These are phyloP conservation scores for Nothocercus nigrocapillus DNA, from an alignment of 2,113 vertebrate genomes.

Conservation along the genomic window DNA sequence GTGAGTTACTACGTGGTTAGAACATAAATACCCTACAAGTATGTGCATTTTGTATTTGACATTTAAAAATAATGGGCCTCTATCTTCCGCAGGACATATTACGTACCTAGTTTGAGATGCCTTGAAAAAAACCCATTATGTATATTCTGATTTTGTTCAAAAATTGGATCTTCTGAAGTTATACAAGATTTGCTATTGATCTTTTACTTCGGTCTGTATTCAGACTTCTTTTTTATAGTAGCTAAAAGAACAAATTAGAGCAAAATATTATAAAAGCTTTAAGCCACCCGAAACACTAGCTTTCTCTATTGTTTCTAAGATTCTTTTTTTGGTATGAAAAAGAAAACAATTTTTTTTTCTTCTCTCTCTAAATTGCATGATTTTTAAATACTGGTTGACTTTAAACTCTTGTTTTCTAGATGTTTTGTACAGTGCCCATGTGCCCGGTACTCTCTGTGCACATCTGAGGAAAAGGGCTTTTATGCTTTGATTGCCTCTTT, in stretches of 20 bases:
- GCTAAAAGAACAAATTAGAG: not conserved
- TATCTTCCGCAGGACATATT: not conserved
- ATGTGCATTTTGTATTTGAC: not conserved
- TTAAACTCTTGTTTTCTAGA: not conserved
- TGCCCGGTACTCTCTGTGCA: not conserved
- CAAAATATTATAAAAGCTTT: not conserved
- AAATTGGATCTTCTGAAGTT: not conserved
- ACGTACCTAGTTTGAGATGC: not conserved
- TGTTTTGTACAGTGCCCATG: rapidly evolving
- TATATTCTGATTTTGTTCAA: not conserved
- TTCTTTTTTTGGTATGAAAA: not conserved
- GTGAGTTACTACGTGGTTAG: not conserved
- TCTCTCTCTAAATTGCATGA: not conserved
- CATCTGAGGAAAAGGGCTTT: not conserved
- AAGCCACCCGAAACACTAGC: not conserved
- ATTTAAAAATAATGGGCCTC: not conserved
- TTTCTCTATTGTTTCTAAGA: not conserved
- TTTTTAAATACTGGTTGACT: not conserved
- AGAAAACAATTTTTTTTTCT: not conserved
- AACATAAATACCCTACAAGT: not conserved
- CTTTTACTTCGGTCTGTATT: not conserved
- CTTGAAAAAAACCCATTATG: not conserved
- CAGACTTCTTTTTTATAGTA: not conserved
- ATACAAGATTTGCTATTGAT: not conserved
- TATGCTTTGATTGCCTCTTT: not conserved